Evolutionary conservation across 2,888 invertebrate genomes (phyloP).

Genomic region (Polia nebulosa): DNA sequence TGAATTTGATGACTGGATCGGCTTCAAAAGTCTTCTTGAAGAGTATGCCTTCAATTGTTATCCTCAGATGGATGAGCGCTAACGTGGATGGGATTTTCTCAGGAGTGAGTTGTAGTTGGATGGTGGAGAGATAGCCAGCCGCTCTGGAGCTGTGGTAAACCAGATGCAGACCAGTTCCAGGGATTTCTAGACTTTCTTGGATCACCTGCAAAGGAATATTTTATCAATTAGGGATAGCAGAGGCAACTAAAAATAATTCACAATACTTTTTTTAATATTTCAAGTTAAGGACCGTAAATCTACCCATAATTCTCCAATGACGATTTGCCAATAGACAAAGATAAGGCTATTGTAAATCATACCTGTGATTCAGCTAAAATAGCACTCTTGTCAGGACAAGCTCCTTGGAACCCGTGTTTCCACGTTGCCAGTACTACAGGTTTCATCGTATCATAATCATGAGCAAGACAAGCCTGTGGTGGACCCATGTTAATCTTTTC

Average conservation of each 20-base stretch:
- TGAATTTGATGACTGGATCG: slow-evolving; percentile 98
- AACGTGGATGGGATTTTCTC: slow-evolving; percentile 95
- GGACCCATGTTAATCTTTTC: slow-evolving; percentile 93
- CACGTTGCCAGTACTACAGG: slow-evolving; percentile 98
- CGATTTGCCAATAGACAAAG: not conserved
- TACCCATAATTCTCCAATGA: not conserved
- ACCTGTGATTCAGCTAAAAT: slow-evolving; percentile 97
- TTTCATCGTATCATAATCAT: slow-evolving; percentile 98
- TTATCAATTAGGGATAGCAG: not conserved
- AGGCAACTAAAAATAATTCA: not conserved
- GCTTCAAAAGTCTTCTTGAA: slow-evolving; percentile 98
- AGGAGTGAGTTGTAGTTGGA: slow-evolving; percentile 97
- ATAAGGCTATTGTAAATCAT: slow-evolving; percentile 18
- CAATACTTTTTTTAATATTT: no score
- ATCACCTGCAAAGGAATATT: slow-evolving; percentile 92
- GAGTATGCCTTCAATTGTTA: slow-evolving; percentile 98
- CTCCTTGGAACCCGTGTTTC: slow-evolving; percentile 98
- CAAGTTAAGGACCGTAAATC: not conserved
- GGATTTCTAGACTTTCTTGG: slow-evolving; percentile 98
- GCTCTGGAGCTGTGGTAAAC: slow-evolving; percentile 99
- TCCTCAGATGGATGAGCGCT: slow-evolving; percentile 97
- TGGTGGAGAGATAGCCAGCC: slow-evolving; percentile 97
- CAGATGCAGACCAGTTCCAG: slow-evolving; percentile 98
- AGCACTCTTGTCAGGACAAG: slow-evolving; percentile 97
- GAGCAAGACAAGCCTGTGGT: slow-evolving; percentile 95